Evolutionary conservation across 2,113 vertebrate genomes (phyloP).

Genomic region (Oreocharis arfaki): DNA sequence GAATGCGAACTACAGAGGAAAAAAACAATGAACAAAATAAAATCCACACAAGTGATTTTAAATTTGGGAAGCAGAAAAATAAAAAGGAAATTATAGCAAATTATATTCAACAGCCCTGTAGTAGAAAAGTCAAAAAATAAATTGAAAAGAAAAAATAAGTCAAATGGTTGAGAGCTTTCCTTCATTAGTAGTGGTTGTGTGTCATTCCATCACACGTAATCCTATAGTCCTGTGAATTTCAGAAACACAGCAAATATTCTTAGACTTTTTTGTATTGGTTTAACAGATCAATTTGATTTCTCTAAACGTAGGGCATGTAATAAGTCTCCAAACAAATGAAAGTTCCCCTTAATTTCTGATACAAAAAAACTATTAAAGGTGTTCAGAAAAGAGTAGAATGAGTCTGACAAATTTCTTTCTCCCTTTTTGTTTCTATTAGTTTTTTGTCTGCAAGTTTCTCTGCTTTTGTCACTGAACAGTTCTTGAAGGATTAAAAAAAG

Average conservation of each 20-base stretch:
- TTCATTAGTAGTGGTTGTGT: not conserved
- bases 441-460: not conserved
- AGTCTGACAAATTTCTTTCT: fast-evolving
- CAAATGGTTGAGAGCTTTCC: not conserved
- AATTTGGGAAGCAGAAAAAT: not conserved
- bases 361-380: not conserved
- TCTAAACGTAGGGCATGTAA: not conserved
- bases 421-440: not conserved
- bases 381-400: not conserved
- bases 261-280: not conserved
- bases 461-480: not conserved
- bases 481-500: not conserved
- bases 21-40: not conserved
- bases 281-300: not conserved
- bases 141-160: not conserved
- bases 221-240: not conserved
- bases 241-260: not conserved
- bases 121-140: not conserved
- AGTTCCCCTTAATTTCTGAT: not conserved
- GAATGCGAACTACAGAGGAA: not conserved
- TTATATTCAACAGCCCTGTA: not conserved
- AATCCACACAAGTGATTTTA: not conserved
- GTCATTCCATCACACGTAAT: not conserved
- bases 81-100: not conserved
- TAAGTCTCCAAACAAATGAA: not conserved